phyloP scores from a whole-genome alignment of 2,888 invertebrate genomes.

The Aproaerema taeniolella region DNA sequence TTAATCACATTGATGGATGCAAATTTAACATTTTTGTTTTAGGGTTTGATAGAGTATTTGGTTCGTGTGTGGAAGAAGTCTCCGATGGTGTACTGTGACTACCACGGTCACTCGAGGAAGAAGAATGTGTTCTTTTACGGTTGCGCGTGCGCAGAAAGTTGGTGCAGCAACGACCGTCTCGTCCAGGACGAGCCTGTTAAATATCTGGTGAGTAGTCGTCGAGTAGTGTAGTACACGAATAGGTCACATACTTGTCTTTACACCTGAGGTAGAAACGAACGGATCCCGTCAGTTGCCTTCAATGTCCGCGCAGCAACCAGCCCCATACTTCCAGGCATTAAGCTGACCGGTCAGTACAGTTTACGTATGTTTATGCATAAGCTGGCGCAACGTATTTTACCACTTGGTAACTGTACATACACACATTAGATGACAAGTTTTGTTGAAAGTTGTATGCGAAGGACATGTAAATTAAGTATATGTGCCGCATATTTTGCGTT shows the following conservation, averaged over 20 bases:
- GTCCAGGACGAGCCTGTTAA: constrained; percentile 77
- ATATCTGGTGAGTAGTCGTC: constrained; percentile 79
- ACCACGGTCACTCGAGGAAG: constrained; percentile 89
- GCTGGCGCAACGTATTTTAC: constrained; percentile 9
- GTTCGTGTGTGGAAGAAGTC: constrained; percentile 77
- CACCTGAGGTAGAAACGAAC: no score
- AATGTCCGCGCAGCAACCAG: background rate
- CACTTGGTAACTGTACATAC: constrained; percentile 15
- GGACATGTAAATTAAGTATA: constrained; percentile 6
- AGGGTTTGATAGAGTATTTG: constrained; percentile 81
- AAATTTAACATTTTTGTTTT: constrained; percentile 15
- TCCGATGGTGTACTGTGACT: constrained; percentile 84
- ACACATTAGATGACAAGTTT: constrained; percentile 10
- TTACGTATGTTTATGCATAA: constrained; percentile 15
- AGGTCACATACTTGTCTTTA: constrained; percentile 2
- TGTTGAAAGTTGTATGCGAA: constrained; percentile 3
- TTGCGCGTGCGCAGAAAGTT: constrained; percentile 83
- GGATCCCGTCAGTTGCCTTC: no score
- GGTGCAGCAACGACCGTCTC: constrained; percentile 79
- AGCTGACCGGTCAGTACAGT: constrained; percentile 12
- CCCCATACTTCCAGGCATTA: constrained; percentile 8
- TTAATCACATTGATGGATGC: constrained; percentile 7
- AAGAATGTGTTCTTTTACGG: constrained; percentile 93
- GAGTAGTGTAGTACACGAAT: constrained; percentile 8
- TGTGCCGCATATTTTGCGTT: background rate